phyloP scores from a whole-genome alignment of 2,113 vertebrate species.

The Neolamprologus sp. region DNA sequence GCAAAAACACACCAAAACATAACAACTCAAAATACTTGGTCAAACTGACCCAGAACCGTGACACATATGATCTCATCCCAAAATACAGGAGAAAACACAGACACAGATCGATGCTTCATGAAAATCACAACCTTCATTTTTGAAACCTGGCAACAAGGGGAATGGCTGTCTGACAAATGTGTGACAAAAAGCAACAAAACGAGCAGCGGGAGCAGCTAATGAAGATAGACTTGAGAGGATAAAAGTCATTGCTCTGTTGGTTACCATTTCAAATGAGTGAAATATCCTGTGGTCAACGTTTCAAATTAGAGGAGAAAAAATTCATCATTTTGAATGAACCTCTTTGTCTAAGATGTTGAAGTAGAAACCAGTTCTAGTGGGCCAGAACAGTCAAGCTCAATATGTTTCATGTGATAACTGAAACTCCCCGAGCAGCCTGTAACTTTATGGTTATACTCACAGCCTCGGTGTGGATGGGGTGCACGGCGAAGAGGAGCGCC shows the following conservation, averaged over 20 bases:
- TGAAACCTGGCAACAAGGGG: neutral
- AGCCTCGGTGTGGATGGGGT: slow-evolving; percentile 94
- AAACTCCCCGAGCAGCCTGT: neutral
- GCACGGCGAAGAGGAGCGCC: slow-evolving; percentile 86
- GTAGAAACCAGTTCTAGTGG: neutral
- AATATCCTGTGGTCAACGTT: neutral
- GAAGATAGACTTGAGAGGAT: neutral
- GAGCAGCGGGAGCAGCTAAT: neutral
- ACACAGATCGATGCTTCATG: slow-evolving; percentile 71
- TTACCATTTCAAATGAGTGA: neutral
- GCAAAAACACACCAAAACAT: too few species aligned
- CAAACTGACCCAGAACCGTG: too few species aligned
- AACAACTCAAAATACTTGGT: too few species aligned
- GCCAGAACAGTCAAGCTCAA: neutral
- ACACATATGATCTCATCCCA: neutral
- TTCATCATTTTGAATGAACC: neutral
- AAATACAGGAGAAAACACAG: slow-evolving; percentile 50
- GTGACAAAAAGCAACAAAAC: accelerated
- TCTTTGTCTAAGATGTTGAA: neutral
- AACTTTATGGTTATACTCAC: slow-evolving; percentile 72
- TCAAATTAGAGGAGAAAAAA: neutral
- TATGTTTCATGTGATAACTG: neutral
- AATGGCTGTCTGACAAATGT: neutral
- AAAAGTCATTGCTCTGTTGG: neutral
- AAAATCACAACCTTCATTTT: accelerated